phyloP scores from a whole-genome alignment of 2,888 invertebrate species.

The Gisinianus flammeolus region DNA sequence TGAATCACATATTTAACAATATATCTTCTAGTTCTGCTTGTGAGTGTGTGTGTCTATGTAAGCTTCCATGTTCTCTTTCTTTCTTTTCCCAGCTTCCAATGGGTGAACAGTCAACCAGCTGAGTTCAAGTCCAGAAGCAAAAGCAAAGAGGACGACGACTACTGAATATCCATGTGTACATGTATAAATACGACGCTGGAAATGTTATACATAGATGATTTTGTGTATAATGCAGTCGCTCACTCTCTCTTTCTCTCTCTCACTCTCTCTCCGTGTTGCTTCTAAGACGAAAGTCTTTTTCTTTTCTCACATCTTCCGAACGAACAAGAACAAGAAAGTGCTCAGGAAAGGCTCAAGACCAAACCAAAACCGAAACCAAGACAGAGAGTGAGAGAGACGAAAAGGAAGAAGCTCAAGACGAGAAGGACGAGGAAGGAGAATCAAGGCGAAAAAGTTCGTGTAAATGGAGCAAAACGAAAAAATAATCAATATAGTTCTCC shows the following conservation, averaged over 20 bases:
- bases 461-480: slow-evolving; percentile 35
- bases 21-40: background rate
- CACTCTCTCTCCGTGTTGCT: background rate
- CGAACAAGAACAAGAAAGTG: background rate
- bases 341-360: background rate
- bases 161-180: background rate
- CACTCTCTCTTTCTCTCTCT: too few species aligned
- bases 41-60: background rate
- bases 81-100: background rate
- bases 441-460: slow-evolving; percentile 30
- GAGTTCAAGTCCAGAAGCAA: slow-evolving; percentile 1
- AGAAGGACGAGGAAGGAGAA: slow-evolving; percentile 5
- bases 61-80: background rate
- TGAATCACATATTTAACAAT: slow-evolving; percentile 14
- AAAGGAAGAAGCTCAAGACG: background rate
- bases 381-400: background rate
- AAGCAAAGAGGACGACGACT: background rate
- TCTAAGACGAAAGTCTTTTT: too few species aligned
- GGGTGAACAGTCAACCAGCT: background rate
- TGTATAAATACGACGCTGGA: background rate
- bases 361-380: background rate
- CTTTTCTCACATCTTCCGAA: too few species aligned
- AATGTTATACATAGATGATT: background rate
- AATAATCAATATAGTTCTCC: slow-evolving; percentile 30
- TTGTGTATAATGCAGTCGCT: too few species aligned